phyloP scores from a whole-genome alignment of 1,140 invertebrate genomes.

The Brachionus asplanchnoidis region DNA sequence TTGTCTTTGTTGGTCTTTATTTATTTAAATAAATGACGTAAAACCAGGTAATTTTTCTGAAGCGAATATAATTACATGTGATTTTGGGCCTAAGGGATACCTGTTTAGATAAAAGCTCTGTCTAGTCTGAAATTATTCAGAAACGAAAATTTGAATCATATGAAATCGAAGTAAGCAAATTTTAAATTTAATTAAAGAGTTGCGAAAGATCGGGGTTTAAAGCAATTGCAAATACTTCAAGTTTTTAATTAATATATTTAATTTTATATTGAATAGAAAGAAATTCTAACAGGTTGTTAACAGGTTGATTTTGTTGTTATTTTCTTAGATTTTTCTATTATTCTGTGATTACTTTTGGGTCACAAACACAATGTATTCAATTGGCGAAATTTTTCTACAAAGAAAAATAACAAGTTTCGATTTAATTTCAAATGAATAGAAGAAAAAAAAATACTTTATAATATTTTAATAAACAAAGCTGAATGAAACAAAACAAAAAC shows the following conservation, averaged over 20 bases:
- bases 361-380: not conserved
- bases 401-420: constrained; percentile 22
- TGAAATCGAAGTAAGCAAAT: not conserved
- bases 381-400: not conserved
- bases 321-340: not conserved
- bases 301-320: not conserved
- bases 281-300: constrained; percentile 14
- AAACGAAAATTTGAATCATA: not conserved
- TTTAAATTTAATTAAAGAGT: not conserved
- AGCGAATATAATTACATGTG: not conserved
- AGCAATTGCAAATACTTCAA: not conserved
- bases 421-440: not conserved
- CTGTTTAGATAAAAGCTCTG: not conserved
- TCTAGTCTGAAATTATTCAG: not conserved
- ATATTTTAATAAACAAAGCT: not conserved
- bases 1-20: not conserved
- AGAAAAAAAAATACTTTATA: not conserved
- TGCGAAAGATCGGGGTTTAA: not conserved
- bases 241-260: not conserved
- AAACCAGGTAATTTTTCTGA: not conserved
- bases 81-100: not conserved
- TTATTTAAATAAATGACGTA: not conserved
- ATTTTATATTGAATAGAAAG: not conserved
- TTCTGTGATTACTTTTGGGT: constrained; percentile 11
- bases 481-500: not conserved